These are phyloP conservation scores for Euleptes europaea DNA, from an alignment of 2,113 vertebrate species.

Conservation along the genomic window DNA sequence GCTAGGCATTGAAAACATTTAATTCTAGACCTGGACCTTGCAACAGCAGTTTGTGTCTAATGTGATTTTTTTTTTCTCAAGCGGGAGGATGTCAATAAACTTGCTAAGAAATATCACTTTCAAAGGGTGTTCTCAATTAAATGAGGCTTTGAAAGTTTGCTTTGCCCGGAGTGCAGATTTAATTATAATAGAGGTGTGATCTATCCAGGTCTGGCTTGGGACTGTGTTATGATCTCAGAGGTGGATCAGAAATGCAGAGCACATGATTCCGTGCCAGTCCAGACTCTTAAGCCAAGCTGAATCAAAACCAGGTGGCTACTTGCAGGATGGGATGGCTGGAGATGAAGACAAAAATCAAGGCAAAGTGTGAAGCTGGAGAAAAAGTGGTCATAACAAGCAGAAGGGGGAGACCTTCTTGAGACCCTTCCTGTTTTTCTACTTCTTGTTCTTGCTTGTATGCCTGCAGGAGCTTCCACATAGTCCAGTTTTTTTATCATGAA, in stretches of 20 bases:
- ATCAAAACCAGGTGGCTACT: background rate
- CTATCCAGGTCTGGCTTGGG: background rate
- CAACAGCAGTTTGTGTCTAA: background rate
- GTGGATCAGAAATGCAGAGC: background rate
- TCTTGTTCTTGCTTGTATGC: background rate
- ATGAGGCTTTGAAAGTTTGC: background rate
- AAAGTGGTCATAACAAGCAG: background rate
- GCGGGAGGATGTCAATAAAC: background rate
- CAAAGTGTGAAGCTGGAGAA: background rate
- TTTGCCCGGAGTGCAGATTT: background rate
- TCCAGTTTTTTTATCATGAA: too few species aligned
- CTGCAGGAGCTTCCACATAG: background rate
- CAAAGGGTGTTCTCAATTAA: background rate
- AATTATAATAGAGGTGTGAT: conserved; percentile 6
- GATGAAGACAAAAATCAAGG: background rate
- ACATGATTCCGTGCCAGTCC: background rate
- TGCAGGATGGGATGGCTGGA: background rate
- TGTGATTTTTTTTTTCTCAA: background rate
- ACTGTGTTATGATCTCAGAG: conserved; percentile 5
- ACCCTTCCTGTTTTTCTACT: background rate
- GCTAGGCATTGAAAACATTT: background rate
- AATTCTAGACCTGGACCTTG: background rate
- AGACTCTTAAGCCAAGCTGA: background rate
- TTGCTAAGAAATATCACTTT: background rate
- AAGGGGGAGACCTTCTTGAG: background rate